phyloP scores from a whole-genome alignment of 2,797 vertebrate genomes.

The Tapirus indicus region DNA sequence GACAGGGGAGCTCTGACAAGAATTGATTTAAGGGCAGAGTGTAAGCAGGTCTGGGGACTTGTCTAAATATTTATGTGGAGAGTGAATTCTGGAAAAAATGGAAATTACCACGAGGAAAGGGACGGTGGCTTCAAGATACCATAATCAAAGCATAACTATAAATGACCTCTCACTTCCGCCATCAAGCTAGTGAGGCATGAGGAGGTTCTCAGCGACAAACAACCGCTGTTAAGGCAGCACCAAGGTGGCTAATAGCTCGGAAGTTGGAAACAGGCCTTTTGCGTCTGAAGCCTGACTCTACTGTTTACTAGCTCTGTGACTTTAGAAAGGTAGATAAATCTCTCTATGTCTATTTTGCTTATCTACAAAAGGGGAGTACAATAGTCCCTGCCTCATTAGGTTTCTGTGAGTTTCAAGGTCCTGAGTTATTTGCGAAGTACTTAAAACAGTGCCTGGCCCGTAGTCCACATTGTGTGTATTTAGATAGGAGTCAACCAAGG shows the following conservation, averaged over 20 bases:
- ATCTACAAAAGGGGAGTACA: not conserved
- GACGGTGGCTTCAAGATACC: not conserved
- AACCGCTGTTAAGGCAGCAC: not conserved
- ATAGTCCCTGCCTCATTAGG: not conserved
- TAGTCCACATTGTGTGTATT: not conserved
- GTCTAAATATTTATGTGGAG: not conserved
- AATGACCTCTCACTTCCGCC: not conserved
- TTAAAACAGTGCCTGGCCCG: not conserved
- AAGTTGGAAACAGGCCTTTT: not conserved
- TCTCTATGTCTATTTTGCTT: not conserved
- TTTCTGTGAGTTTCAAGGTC: not conserved
- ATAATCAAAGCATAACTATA: not conserved
- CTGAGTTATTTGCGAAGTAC: not conserved
- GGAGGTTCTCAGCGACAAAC: not conserved
- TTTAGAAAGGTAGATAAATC: not conserved
- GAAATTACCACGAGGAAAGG: not conserved
- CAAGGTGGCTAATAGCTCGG: not conserved
- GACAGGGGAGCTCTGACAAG: not conserved
- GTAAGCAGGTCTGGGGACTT: not conserved
- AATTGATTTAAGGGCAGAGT: not conserved
- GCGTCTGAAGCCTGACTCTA: not conserved
- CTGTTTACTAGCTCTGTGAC: not conserved
- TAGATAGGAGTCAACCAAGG: not conserved
- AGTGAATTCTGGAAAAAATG: conserved; percentile 19
- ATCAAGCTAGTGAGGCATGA: not conserved